Evolutionary conservation across 2,113 vertebrate species (phyloP).

Genomic region (Plecturocebus donacophilus): DNA sequence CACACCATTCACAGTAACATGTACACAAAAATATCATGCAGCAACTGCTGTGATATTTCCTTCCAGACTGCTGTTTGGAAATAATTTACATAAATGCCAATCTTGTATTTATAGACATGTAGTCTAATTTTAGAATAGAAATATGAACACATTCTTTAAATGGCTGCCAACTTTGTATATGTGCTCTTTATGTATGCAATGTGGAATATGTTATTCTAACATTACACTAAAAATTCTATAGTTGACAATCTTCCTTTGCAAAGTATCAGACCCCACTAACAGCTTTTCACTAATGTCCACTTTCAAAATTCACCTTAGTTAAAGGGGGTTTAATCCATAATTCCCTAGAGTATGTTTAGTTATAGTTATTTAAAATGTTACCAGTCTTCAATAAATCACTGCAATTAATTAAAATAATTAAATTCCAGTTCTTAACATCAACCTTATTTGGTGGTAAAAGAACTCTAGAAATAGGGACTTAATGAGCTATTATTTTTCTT

Average conservation of each 20-base stretch:
- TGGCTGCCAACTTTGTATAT: slow-evolving; percentile 23
- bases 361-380: background rate
- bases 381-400: background rate
- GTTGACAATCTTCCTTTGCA: background rate
- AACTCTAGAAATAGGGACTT: background rate
- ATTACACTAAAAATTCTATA: background rate
- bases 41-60: slow-evolving; percentile 17
- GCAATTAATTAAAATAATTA: slow-evolving; percentile 13
- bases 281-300: background rate
- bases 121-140: slow-evolving; percentile 53
- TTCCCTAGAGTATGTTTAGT: background rate
- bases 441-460: background rate
- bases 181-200: background rate
- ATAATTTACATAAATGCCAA: slow-evolving; percentile 35
- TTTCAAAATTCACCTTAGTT: slow-evolving; percentile 10
- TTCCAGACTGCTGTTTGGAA: slow-evolving; percentile 38
- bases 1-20: background rate
- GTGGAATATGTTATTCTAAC: background rate
- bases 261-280: background rate
- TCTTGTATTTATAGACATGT: slow-evolving; percentile 38
- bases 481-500: background rate
- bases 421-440: background rate
- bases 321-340: background rate
- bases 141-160: slow-evolving; percentile 31
- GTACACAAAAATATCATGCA: slow-evolving; percentile 2